Base-by-base conservation (phyloP, 2,113 vertebrate genomes). In the Gracilinanus agilis region DNA sequence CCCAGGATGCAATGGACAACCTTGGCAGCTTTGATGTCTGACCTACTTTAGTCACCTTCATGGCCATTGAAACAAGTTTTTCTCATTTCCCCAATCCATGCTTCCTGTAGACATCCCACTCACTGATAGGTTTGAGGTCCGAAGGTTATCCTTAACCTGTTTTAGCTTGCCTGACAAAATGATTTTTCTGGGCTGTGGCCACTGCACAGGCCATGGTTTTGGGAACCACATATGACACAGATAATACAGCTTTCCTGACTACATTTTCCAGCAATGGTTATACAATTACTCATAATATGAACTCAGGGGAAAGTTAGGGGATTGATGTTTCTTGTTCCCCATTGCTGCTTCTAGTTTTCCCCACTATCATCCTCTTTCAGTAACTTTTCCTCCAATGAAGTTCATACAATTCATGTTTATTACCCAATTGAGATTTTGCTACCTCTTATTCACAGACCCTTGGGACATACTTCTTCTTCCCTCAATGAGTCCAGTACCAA, bases 191-290 rank as follows among this genome's bases (percentile, higher is more conserved):
- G 49, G 49, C 3, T 49, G 49, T 49, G 49, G 49, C 49, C 49
- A 49, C 49, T 49, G 49, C 49, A 49, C 49, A 49, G 3, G 49
- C 5, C 5, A 49, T 49, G 49, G 49, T 49, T 49, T 49, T 49
- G 49, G 49, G 49, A 49, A 5, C 5, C 49, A 49, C 49, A 49
- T 49, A 49, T 49, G 49, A 49, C 49, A 3, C 3, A 49, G 34
- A n/a, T 75, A 16, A 19, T 8, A n/a, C 13, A 75, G 13, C 16
- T 75, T 75, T 13, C 61, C 29, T 9, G 88, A 8, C 75, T 94
- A 61, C 16, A 25, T 44, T 92, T 91, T 53, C 24, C 53, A 95
- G 21, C 94, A 97, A 93, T 13, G 54, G 24, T 91, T 58, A 91
- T 44, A 29, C 55, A 55, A 40, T 75, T 75, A 75, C 6, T 58